Percentiles rank a stretch among this genome's conserved stretches.
Conservation (phyloP, 2,797 vertebrate species). For the Cetoscarus ocellatus region DNA sequence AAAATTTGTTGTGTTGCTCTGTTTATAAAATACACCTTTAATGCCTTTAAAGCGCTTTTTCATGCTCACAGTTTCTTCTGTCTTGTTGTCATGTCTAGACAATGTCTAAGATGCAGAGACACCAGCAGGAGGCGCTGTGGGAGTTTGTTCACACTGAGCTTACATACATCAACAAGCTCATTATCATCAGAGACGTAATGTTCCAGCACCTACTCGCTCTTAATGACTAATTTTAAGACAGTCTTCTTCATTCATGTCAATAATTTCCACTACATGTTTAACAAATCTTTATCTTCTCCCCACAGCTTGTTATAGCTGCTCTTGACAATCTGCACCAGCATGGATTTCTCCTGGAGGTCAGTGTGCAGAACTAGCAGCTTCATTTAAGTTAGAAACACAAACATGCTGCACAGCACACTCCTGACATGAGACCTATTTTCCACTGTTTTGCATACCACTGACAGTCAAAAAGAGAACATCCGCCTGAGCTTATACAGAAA, state of each 20-base stretch:
- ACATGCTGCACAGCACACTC: background rate
- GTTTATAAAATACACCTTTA: too few relatives aligned
- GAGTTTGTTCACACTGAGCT: slow-evolving; percentile 90
- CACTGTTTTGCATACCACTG: slow-evolving; percentile 47
- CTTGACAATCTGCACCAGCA: slow-evolving; percentile 73
- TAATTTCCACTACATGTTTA: slow-evolving; percentile 48
- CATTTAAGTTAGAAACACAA: slow-evolving; percentile 22
- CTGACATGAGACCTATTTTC: slow-evolving; percentile 33
- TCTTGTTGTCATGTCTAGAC: slow-evolving; percentile 69
- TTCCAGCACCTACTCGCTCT: background rate
- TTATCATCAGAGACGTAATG: slow-evolving; percentile 86
- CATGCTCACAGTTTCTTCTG: background rate
- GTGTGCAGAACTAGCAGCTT: slow-evolving; percentile 41
- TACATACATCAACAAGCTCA: slow-evolving; percentile 86
- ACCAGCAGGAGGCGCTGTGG: slow-evolving; percentile 92
- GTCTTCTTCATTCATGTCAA: background rate
- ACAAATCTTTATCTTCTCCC: slow-evolving; percentile 31
- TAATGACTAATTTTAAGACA: slow-evolving; percentile 11
- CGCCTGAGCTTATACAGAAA: slow-evolving; percentile 33
- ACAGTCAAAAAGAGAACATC: slow-evolving; percentile 55
- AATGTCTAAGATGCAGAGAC: slow-evolving; percentile 84
- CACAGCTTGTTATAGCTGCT: slow-evolving; percentile 82
- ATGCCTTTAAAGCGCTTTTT: background rate
- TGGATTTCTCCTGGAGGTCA: slow-evolving; percentile 83
- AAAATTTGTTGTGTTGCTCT: too few relatives aligned